Evolutionary conservation across 2,888 invertebrate genomes (phyloP).

Genomic region (Drosophila atroscutellata): DNA sequence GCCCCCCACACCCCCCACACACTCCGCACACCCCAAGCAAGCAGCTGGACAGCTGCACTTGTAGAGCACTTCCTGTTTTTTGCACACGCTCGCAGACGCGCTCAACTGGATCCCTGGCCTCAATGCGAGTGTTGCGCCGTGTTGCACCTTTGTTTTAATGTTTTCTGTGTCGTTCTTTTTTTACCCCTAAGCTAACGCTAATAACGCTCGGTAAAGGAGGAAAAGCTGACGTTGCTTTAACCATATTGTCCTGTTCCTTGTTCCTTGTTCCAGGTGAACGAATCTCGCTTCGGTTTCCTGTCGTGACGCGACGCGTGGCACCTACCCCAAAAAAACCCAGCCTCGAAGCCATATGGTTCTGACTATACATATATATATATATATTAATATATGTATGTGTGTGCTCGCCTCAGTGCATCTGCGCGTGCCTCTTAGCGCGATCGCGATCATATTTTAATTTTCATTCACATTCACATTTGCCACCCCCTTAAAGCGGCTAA

Average conservation of each 20-base stretch:
- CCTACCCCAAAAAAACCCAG: conserved; percentile 21
- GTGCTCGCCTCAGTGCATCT: conserved; percentile 66
- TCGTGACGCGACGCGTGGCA: conserved; percentile 76
- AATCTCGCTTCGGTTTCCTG: conserved; percentile 66
- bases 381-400: neutral
- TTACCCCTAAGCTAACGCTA: conserved; percentile 64
- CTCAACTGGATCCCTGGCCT: conserved; percentile 72
- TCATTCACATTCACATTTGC: conserved; percentile 16
- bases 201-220: conserved; percentile 60
- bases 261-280: conserved; percentile 76
- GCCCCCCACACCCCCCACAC: conserved; percentile 1
- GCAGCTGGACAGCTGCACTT: conserved; percentile 67
- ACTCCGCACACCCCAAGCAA: conserved; percentile 5
- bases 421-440: conserved; percentile 68
- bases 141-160: conserved; percentile 64
- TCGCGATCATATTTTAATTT: conserved; percentile 57
- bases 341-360: conserved; percentile 62
- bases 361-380: neutral
- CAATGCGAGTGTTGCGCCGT: conserved; percentile 16
- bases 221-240: conserved; percentile 72
- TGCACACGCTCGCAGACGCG: conserved; percentile 76
- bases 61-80: conserved; percentile 76
- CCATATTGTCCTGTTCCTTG: conserved; percentile 73
- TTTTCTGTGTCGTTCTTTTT: neutral
- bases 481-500: conserved; percentile 56